Evolutionary conservation across 2,113 vertebrate genomes (phyloP), one percentile per base, ranked within the genome.

Genomic region (Ibidorhyncha struthersii): DNA sequence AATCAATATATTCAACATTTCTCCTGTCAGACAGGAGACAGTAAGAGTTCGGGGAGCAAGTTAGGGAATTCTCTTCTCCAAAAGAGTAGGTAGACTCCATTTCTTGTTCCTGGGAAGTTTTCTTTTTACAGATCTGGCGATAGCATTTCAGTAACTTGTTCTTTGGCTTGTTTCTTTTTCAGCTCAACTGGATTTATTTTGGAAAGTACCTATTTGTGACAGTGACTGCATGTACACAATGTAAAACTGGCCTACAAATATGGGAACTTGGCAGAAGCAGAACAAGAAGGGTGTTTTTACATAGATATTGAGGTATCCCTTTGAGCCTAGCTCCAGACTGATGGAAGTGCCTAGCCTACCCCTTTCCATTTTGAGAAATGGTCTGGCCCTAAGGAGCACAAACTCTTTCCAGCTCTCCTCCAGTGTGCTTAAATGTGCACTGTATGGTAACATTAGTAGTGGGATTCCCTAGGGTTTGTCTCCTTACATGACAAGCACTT

Each of bases 1-100:
- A 96, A 96, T 96, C 94, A 90, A 93, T 94, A 96, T 5, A 34
- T 73, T 45, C 56, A 82, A 76, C 27, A 29, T n/a, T 89, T 85
- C 71, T 80, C 23, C 74, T 77, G 47, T 88, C 91, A 92, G 49
- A 67, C 12, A 67, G 86, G 55, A 92, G 77, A 89, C 73, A 53
- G 61, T 10, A 67, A 56, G 73, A 29, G 49, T 79, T 79, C 4
- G 14, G 91, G 85, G 21, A 85, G 56, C 34, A 59, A 82, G 56
- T 45, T 30, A 70, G 50, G 81, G 26, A 21, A 53, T 34, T 86
- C n/a, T 10, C 47, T 96, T 95, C 63, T 78, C 38, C n/a, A 63
- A 94, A 92, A 74, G 8, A 84, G 47, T 56, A 47, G 1, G 6
- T 14, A 63, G 69, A 72, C 16, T 73, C 47, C 21, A 38, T 62